Percentiles rank a stretch among this genome's conserved stretches.
Conservation (phyloP, 1,140 invertebrate genomes). For the Xylocopa sonorina region DNA sequence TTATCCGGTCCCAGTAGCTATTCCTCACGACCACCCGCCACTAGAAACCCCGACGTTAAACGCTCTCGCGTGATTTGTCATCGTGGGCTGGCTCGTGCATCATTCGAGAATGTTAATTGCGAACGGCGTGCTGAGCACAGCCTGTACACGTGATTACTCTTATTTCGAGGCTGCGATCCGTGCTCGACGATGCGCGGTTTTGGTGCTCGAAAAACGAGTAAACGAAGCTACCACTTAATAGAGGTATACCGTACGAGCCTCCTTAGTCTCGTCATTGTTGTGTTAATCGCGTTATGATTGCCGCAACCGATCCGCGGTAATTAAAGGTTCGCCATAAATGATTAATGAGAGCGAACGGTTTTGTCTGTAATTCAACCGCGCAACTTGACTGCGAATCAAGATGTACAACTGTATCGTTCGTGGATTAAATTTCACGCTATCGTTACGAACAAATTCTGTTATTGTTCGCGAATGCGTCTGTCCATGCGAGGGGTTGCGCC, state of each 20-base stretch:
- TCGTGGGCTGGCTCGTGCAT: slow-evolving; percentile 36
- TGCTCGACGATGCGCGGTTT: no score
- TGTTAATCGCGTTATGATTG: slow-evolving; percentile 13
- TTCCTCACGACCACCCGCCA: slow-evolving; percentile 12
- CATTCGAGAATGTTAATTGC: slow-evolving; percentile 52
- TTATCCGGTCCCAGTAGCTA: slow-evolving; percentile 22
- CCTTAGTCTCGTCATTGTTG: slow-evolving; percentile 7
- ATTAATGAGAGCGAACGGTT: background rate
- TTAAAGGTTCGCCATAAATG: slow-evolving; percentile 3
- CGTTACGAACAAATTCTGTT: no score
- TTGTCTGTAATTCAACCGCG: background rate
- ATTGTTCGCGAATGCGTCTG: no score
- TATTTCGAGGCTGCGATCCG: background rate
- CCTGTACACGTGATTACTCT: slow-evolving; percentile 26
- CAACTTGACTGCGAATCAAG: background rate
- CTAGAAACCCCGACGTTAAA: slow-evolving; percentile 22
- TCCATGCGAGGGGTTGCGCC: no score
- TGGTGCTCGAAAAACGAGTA: background rate
- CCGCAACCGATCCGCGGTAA: background rate
- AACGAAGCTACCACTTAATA: slow-evolving; percentile 14
- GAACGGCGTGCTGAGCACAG: background rate
- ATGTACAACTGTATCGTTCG: background rate
- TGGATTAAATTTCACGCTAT: no score
- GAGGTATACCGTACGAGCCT: background rate
- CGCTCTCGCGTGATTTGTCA: slow-evolving; percentile 44